Base-by-base conservation (phyloP, 2,113 vertebrate species). In the Cheirogaleus medius region DNA sequence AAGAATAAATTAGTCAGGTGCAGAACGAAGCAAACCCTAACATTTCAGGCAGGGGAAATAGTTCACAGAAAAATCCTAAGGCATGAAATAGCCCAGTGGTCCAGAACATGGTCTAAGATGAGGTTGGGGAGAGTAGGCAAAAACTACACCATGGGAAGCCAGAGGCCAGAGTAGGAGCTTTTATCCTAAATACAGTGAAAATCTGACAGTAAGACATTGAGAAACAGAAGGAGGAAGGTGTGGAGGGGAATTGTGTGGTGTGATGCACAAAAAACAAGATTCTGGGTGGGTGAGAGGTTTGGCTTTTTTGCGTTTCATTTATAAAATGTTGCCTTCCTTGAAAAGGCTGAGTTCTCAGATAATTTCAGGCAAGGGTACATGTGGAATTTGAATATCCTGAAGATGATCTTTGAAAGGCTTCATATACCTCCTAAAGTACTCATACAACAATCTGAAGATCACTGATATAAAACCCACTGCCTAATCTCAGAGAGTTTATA, bases 371-470 rank as follows among this genome's bases (percentile, higher is more conserved):
- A 68, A 47, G 25, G 60, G 6, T 52, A 73, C 14, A 39, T 20
- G 47, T 54, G 49, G 25, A 60, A 87, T 92, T 58, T 84, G 29
- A 93, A 27, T 32, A 81, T 91, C 14, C 25, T 56, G 6, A 52
- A 85, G 81, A 60, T 71, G 13, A 90, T 74, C 18, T n/a, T 60
- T n/a, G 54, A 87, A 90, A 80, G n/a, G n/a, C 42, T 88, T 83
- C 10, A 8, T 64, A 9, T 58, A 27, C 63, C 13, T 13, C 58
- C 17, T 69, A 14, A 5, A 92, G 21, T 74, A 73, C 56, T 84
- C 37, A 52, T 8, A 54, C 27, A 21, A 14, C 10, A 44, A 8
- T 34, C 29, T 93, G 12, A 94, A 76, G 58, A 84, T 64, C 27
- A 83, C 34, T 25, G 42, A 63, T 39, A 42, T 23, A 74, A 91